A percentile compares a stretch with the other conserved stretches of the same genome.
Conservation (phyloP, 2,797 vertebrate genomes). For the Falco concolor region DNA sequence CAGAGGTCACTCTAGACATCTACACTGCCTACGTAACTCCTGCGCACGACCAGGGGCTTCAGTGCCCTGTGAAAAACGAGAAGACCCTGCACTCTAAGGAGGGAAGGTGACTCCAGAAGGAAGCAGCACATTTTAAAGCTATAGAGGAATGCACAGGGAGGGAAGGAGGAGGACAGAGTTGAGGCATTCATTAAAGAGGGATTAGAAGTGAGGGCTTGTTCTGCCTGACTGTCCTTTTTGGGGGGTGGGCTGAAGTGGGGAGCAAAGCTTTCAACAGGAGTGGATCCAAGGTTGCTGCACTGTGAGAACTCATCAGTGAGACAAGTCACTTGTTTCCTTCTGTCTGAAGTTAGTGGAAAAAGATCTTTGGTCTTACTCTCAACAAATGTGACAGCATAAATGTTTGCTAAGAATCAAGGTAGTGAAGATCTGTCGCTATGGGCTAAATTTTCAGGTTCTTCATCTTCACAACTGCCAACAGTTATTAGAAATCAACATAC, state of each 20-base stretch:
- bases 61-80: fast-evolving
- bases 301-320: no score
- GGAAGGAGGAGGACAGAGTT: not conserved
- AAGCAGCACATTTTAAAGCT: not conserved
- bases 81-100: not conserved
- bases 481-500: not conserved
- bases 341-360: not conserved
- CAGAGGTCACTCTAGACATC: not conserved
- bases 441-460: not conserved
- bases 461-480: not conserved
- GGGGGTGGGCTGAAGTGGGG: not conserved
- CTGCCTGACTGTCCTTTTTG: not conserved
- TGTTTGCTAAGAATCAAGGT: not conserved
- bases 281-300: not conserved
- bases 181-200: not conserved
- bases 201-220: not conserved
- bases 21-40: not conserved
- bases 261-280: not conserved
- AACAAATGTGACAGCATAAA: not conserved
- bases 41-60: not conserved
- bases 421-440: not conserved
- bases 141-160: not conserved
- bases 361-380: not conserved
- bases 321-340: not conserved
- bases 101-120: not conserved